Conservation (phyloP, 2,888 invertebrate genomes). For the Protodeltote pygarga region DNA sequence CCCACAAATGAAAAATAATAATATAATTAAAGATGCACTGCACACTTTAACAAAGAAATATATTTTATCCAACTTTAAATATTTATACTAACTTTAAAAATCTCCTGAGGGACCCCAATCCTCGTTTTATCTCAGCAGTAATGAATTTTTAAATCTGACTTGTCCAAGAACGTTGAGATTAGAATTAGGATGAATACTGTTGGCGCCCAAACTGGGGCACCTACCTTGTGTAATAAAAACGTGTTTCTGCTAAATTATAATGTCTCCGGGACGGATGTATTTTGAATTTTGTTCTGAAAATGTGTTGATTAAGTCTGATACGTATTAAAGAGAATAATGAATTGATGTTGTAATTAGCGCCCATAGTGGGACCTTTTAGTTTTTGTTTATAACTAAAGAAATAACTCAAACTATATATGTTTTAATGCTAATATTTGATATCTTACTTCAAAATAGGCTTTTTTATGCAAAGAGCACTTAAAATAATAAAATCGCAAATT, state of each 20-base stretch:
- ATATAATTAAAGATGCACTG: no score
- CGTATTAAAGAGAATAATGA: not conserved
- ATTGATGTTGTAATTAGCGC: constrained; percentile 15
- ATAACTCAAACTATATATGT: no score
- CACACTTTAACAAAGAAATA: no score
- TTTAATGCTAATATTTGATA: no score
- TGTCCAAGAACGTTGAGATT: constrained; percentile 40
- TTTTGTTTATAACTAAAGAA: not conserved
- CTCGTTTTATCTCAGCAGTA: constrained; percentile 48
- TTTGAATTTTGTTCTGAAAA: constrained; percentile 14
- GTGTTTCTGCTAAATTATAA: constrained; percentile 9
- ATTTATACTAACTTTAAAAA: constrained; percentile 27
- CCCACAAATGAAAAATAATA: not conserved
- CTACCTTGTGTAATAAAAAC: constrained; percentile 23
- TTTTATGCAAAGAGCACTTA: no score
- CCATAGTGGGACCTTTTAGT: constrained; percentile 18
- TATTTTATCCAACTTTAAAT: constrained; percentile 17
- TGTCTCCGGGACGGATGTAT: not conserved
- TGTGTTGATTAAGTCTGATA: not conserved
- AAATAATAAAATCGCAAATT: no score
- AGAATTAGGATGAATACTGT: constrained; percentile 39
- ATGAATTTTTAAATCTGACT: constrained; percentile 59
- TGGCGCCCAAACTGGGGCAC: constrained; percentile 32
- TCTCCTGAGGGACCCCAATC: constrained; percentile 27
- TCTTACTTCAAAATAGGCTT: no score